Base-by-base conservation (phyloP, 2,888 invertebrate species). In the Subacronicta megacephala region DNA sequence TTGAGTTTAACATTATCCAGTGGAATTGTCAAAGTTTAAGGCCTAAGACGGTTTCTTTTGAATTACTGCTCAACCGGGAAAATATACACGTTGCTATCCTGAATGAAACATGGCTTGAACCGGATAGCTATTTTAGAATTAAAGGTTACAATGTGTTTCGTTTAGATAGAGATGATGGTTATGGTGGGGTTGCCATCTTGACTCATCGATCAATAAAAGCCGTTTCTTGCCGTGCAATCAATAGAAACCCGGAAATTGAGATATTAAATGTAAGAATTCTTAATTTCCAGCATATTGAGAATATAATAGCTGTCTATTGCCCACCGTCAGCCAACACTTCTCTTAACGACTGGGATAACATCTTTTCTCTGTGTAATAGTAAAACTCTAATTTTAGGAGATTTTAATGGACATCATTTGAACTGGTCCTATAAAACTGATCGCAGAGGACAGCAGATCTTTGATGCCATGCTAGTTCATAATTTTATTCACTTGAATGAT, bases 391-490 rank as follows among this genome's bases (percentile, higher is more conserved):
- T 37, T 2, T 12, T 37, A 5, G 37, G 36, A 16, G 36, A 36
- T 16, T 37, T 26, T 37, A 16, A 38, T 31, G 35, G 35, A 0
- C 44, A 45, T 13, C 44, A 38, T 12, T 13, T 12, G 3, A 46
- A 46, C 16, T 47, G 47, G 47, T 38, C 38, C 10, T 0, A 0
- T 1, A 37, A 13, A 18, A 38, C 17, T 13, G 47, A 47, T 18
- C 47, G 20, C 7, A 29, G 52, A 0, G 43, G 38, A 7, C 15
- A 18, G 9, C 15, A 44, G 20, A 18, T 51, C 9, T 44, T 44
- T 31, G 52, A 44, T 6, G 44, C 52, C 23, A 52, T 44, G 52
- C 23, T 52, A 7, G 43, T 37, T 16, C 37, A 42, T 7, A 43
- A 29, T 43, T 51, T 43, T 10, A 43, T 29, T 15, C 15, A 29